Conservation (phyloP, 2,113 vertebrate genomes). For the Pao palembangensis region DNA sequence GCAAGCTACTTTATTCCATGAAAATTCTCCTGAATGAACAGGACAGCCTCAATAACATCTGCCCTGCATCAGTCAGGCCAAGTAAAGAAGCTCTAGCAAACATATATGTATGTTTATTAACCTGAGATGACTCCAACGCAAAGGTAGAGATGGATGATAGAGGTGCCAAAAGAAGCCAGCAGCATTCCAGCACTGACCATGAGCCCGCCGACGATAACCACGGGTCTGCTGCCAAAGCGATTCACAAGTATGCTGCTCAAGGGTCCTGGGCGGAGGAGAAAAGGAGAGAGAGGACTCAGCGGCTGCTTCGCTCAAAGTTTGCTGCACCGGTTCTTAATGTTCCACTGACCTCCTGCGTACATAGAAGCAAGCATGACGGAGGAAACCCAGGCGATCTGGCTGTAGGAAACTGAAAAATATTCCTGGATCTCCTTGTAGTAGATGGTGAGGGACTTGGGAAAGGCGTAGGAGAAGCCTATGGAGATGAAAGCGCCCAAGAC, state of each 20-base stretch:
- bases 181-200: slow-evolving; percentile 75
- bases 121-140: slow-evolving; percentile 81
- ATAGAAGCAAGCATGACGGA: slow-evolving; percentile 81
- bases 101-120: slow-evolving; percentile 33
- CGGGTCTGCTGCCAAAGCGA: slow-evolving; percentile 80
- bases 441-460: slow-evolving; percentile 81
- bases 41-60: too few relatives aligned
- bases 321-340: too few relatives aligned
- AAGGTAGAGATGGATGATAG: slow-evolving; percentile 80
- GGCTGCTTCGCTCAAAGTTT: neutral
- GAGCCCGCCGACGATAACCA: slow-evolving; percentile 79
- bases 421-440: slow-evolving; percentile 87
- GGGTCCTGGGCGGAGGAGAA: slow-evolving; percentile 67
- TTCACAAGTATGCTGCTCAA: slow-evolving; percentile 80
- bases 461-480: slow-evolving; percentile 83
- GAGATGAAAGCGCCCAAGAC: slow-evolving; percentile 75
- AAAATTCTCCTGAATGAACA: too few relatives aligned
- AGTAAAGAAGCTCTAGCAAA: neutral
- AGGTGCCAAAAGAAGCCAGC: slow-evolving; percentile 75
- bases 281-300: neutral
- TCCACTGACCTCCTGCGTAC: slow-evolving; percentile 78
- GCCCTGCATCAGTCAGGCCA: neutral
- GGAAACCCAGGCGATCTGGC: slow-evolving; percentile 78
- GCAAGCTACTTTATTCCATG: too few relatives aligned
- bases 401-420: slow-evolving; percentile 83